Evolutionary conservation across 2,888 invertebrate species (phyloP), one percentile per base, ranked within the genome.

Genomic region (Caenorhabditis japonica): DNA sequence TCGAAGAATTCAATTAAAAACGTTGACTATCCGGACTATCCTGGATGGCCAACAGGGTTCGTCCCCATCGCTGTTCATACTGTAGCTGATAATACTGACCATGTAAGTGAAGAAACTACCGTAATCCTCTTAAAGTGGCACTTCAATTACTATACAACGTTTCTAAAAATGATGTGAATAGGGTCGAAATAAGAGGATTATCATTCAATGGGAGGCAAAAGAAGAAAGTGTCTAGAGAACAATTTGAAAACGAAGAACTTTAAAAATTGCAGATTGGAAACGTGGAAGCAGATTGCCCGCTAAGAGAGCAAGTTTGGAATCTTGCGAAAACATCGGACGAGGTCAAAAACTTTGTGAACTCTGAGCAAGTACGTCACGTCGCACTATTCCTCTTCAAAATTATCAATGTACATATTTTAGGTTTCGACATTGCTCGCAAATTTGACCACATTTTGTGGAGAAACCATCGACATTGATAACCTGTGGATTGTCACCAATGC

Each of bases 41-140:
- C 19, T n/a, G 70, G 85, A 87, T 82, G 85, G 81, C 44, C 79
- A 75, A 1, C 80, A 85, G 60, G 76, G 71, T 47, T 86, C 84
- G 82, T 87, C 85, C 95, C 95, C 0, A 92, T 94, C 66, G 93
- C 95, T 5, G 92, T 95, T 2, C 93, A 93, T 88, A 92, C 93
- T 0, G 89, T 92, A 25, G 93, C 94, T 0, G 90, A 91, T 81
- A 85, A 87, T 2, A 84, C 90, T 5, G 94, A 94, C 89, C 88
- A 90, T 83, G 85, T 79, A 34, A 75, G 76, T 55, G 5, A 21
- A 23, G 39, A 39, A 19, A 47, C 55, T 64, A 52, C 62, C 53
- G 44, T 66, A 51, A 51, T 58, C 56, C 56, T 34, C 19, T 66
- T 66, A 66, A 30, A n/a, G n/a, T n/a, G 30, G 10, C 19, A 5